Percentiles rank a stretch among this genome's conserved stretches.
Conservation (phyloP, 2,888 invertebrate species). For the Callyntrura guangdongensis region DNA sequence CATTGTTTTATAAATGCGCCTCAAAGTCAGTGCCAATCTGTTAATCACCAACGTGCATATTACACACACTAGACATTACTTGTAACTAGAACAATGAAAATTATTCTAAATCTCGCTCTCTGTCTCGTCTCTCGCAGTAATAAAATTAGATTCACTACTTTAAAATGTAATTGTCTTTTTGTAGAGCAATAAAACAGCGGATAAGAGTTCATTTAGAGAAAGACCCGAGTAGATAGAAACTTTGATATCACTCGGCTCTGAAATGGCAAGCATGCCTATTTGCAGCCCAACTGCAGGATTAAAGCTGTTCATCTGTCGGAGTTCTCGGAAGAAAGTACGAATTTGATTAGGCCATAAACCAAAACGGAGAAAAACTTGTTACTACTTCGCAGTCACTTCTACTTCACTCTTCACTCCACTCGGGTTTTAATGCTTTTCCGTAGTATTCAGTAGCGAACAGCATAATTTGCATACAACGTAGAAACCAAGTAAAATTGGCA, state of each 20-base stretch:
- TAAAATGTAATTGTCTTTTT: conserved; percentile 3
- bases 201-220: background rate
- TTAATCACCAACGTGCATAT: background rate
- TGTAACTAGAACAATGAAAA: conserved; percentile 6
- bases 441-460: background rate
- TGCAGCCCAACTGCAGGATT: background rate
- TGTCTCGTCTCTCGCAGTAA: background rate
- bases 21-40: conserved; percentile 9
- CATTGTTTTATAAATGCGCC: background rate
- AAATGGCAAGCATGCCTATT: background rate
- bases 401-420: background rate
- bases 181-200: conserved; percentile 2
- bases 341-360: background rate
- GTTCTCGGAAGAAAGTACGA: background rate
- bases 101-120: background rate
- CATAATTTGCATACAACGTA: background rate
- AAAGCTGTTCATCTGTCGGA: background rate
- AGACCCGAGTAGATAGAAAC: too few relatives aligned
- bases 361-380: background rate
- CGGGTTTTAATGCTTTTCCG: background rate
- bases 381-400: background rate
- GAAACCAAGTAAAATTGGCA: conserved; percentile 16
- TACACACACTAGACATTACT: background rate
- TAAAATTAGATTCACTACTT: conserved; percentile 17
- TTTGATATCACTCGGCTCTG: background rate